Percentiles rank a stretch among this genome's conserved stretches.
Conservation (phyloP, 2,797 vertebrate species). For the Erithacus rubecula region DNA sequence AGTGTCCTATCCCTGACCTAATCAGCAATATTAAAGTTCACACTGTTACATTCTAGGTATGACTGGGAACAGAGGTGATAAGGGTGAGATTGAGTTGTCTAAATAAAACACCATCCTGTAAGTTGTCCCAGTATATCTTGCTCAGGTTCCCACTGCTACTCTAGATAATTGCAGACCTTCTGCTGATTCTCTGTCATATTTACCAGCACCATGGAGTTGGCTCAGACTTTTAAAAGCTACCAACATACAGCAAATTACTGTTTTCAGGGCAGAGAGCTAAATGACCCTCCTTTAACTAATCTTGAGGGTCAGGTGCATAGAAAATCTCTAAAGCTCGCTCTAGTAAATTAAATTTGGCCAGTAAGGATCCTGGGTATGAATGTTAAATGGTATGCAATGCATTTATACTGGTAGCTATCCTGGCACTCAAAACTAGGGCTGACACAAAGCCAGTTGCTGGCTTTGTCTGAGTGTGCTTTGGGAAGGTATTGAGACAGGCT, state of each 20-base stretch:
- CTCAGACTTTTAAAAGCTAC: not conserved
- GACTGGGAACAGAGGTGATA: not conserved
- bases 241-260: not conserved
- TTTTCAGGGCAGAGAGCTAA: not conserved
- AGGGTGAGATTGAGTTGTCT: not conserved
- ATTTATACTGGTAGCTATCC: not conserved
- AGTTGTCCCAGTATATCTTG: not conserved
- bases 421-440: not conserved
- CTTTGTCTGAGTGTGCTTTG: not conserved
- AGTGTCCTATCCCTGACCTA: not conserved
- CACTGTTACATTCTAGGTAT: not conserved
- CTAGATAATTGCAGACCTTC: not conserved
- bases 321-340: not conserved
- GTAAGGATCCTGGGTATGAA: not conserved
- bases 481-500: not conserved
- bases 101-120: not conserved
- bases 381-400: not conserved
- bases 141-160: not conserved
- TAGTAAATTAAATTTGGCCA: not conserved
- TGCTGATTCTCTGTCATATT: not conserved
- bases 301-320: not conserved
- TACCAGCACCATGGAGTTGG: not conserved
- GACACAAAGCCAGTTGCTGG: not conserved
- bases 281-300: not conserved
- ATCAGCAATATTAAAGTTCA: not conserved